A percentile compares a stretch with the other conserved stretches of the same genome.
phyloP scores from a whole-genome alignment of 2,797 vertebrate genomes.

The Labroides dimidiatus region DNA sequence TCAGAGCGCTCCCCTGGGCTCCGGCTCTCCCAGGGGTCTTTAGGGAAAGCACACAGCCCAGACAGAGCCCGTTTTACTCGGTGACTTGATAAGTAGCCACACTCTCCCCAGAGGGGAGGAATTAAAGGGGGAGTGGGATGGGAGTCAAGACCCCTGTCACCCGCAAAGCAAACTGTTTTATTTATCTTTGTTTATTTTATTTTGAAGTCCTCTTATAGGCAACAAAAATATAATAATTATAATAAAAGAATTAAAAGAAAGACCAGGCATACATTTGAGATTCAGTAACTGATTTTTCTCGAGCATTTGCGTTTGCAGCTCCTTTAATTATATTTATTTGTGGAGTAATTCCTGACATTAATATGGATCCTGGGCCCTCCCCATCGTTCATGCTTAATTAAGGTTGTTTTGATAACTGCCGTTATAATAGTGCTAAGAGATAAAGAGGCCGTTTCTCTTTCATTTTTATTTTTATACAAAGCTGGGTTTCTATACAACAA shows the following conservation, averaged over 20 bases:
- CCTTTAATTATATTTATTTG: not conserved
- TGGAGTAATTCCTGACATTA: not conserved
- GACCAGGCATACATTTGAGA: not conserved
- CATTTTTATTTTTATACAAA: not conserved
- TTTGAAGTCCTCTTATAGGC: conserved; percentile 6
- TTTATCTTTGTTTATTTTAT: conserved; percentile 52
- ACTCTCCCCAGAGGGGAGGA: conserved; percentile 82
- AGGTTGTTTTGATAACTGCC: not conserved
- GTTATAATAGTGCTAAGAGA: not conserved
- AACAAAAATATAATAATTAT: not conserved
- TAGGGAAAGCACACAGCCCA: conserved; percentile 84
- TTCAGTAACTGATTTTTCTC: not conserved
- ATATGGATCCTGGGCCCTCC: not conserved
- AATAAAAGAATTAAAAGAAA: not conserved
- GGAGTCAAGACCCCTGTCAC: conserved; percentile 82
- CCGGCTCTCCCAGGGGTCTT: conserved; percentile 81
- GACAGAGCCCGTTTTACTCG: conserved; percentile 84
- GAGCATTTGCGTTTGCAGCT: not conserved
- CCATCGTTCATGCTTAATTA: not conserved
- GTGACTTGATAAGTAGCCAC: conserved; percentile 88
- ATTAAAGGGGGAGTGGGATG: conserved; percentile 82
- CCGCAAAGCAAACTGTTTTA: conserved; percentile 77
- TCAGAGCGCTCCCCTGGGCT: conserved; percentile 82
- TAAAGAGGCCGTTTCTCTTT: not conserved
- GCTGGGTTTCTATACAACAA: not conserved